phyloP scores from a whole-genome alignment of 2,888 invertebrate genomes.

The Dimorphilus gyrociliatus region DNA sequence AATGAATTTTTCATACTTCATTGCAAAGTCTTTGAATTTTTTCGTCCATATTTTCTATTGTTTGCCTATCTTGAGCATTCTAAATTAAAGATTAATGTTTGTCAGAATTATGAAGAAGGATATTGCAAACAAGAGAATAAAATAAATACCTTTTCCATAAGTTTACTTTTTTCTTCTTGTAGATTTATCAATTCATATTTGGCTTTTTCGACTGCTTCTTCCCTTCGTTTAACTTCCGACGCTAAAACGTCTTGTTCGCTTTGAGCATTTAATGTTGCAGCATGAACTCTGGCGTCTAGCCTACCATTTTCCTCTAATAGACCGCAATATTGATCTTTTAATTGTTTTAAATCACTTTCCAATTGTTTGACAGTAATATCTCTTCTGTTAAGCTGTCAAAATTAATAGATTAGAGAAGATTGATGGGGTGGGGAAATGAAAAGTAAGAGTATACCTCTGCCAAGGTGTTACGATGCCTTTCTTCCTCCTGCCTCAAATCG shows the following conservation, averaged over 20 bases:
- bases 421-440: not conserved
- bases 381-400: slow-evolving; percentile 18
- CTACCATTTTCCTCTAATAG: slow-evolving; percentile 32
- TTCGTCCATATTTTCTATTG: too few species aligned
- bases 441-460: too few species aligned
- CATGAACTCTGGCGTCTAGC: slow-evolving; percentile 30
- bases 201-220: slow-evolving; percentile 25
- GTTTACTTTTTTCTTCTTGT: slow-evolving; percentile 23
- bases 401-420: too few species aligned
- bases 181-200: slow-evolving; percentile 25
- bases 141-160: slow-evolving; percentile 24
- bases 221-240: slow-evolving; percentile 28
- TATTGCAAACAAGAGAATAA: too few species aligned
- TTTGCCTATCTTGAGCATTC: too few species aligned
- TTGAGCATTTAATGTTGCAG: slow-evolving; percentile 31
- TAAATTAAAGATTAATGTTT: too few species aligned
- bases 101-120: too few species aligned
- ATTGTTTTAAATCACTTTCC: slow-evolving; percentile 20
- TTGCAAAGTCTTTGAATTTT: too few species aligned
- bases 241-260: slow-evolving; percentile 31
- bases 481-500: not conserved
- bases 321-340: slow-evolving; percentile 24
- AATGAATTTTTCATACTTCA: too few species aligned
- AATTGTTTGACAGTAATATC: slow-evolving; percentile 29
- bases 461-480: too few species aligned